Evolutionary conservation across 2,888 invertebrate species (phyloP).

Genomic region (Erannis defoliaria): DNA sequence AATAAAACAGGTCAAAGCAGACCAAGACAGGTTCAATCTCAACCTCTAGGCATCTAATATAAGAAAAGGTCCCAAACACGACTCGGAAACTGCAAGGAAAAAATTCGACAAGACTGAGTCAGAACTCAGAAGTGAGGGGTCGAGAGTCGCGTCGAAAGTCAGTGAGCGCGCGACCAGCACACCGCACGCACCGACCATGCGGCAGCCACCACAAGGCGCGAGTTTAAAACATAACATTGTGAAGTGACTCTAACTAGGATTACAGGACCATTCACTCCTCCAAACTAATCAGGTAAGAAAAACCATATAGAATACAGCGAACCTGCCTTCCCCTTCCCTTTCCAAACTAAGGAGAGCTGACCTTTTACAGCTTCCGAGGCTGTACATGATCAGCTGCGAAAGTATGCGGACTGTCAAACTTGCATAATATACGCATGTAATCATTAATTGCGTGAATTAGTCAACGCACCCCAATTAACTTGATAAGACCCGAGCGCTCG

Average conservation of each 20-base stretch:
- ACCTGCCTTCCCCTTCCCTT: slow-evolving; percentile 15
- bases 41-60: slow-evolving; percentile 1
- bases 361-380: slow-evolving; percentile 58
- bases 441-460: slow-evolving; percentile 42
- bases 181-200: slow-evolving; percentile 73
- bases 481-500: slow-evolving; percentile 25
- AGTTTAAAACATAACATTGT: slow-evolving; percentile 72
- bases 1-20: background rate
- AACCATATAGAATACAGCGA: background rate
- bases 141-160: slow-evolving; percentile 42
- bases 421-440: slow-evolving; percentile 47
- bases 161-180: slow-evolving; percentile 76
- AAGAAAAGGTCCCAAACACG: slow-evolving; percentile 4
- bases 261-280: slow-evolving; percentile 49
- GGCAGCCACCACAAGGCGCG: slow-evolving; percentile 68
- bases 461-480: slow-evolving; percentile 37
- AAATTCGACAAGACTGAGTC: slow-evolving; percentile 36
- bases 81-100: slow-evolving; percentile 33
- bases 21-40: background rate
- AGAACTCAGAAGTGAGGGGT: slow-evolving; percentile 44
- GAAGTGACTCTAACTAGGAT: slow-evolving; percentile 77
- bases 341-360: slow-evolving; percentile 39
- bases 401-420: slow-evolving; percentile 56
- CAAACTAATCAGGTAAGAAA: slow-evolving; percentile 57
- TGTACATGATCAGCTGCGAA: slow-evolving; percentile 75